These are phyloP conservation scores for Chrysomela aeneicollis DNA, from an alignment of 2,888 invertebrate species.

Conservation along the genomic window DNA sequence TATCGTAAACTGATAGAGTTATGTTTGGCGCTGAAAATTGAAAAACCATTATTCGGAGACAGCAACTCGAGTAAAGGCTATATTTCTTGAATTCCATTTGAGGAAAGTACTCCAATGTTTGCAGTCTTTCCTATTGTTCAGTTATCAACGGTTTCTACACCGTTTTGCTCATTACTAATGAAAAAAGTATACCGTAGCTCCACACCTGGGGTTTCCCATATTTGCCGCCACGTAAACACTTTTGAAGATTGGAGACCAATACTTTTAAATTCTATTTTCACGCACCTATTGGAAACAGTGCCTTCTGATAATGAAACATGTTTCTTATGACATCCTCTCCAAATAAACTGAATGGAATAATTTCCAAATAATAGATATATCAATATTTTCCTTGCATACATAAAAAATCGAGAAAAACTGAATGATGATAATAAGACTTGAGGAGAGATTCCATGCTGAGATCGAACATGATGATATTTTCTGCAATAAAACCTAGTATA, in stretches of 20 bases:
- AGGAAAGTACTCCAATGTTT: constrained; percentile 46
- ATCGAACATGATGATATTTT: no score
- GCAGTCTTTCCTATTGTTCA: constrained; percentile 4
- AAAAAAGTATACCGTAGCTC: constrained; percentile 35
- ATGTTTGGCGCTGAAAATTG: no score
- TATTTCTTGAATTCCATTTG: constrained; percentile 49
- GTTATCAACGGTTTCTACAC: neutral
- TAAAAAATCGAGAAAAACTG: no score
- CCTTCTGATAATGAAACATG: no score
- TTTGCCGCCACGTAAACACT: constrained; percentile 4
- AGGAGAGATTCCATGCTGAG: no score
- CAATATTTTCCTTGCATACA: no score
- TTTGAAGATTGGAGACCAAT: neutral
- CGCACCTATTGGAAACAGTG: neutral
- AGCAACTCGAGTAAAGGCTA: constrained; percentile 34
- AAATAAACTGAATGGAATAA: neutral
- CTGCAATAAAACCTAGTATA: no score
- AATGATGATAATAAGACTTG: no score
- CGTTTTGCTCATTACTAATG: constrained; percentile 48
- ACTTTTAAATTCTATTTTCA: neutral
- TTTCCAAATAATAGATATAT: neutral
- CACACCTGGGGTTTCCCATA: neutral
- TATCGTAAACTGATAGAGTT: no score
- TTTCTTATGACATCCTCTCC: neutral
- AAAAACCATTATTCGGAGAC: constrained; percentile 13